Percentiles rank a stretch among this genome's conserved stretches.
These are phyloP conservation scores for Morone saxatilis DNA, from an alignment of 2,113 vertebrate species.

Conservation along the genomic window DNA sequence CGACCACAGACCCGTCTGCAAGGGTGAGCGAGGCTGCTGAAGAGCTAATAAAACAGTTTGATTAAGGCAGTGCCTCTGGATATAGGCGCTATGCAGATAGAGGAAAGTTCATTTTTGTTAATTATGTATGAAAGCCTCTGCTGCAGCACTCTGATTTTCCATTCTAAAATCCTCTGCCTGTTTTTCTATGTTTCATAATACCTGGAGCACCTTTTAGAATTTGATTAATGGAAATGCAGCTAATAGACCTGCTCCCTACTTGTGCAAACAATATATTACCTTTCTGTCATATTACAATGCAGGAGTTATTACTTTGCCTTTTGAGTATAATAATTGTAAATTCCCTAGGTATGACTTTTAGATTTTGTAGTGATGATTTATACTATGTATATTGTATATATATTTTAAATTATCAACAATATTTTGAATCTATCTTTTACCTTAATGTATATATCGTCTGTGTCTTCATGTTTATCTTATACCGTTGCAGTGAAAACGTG, in stretches of 20 bases:
- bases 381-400: not conserved
- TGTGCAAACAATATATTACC: conserved; percentile 70
- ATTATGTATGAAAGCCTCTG: conserved; percentile 77
- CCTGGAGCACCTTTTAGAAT: conserved; percentile 71
- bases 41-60: conserved; percentile 77
- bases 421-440: not conserved
- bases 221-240: conserved; percentile 75
- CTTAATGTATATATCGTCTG: not conserved
- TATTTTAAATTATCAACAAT: not conserved
- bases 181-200: conserved; percentile 69
- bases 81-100: conserved; percentile 70
- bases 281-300: conserved; percentile 61
- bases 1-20: conserved; percentile 96
- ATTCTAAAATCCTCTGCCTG: conserved; percentile 54
- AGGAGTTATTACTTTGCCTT: conserved; percentile 52
- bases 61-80: conserved; percentile 77
- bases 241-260: conserved; percentile 65
- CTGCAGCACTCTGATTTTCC: conserved; percentile 56
- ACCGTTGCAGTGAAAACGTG: conserved; percentile 86
- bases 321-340: conserved; percentile 46
- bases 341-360: not conserved
- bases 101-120: conserved; percentile 76
- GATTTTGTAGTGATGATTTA: conserved; percentile 61
- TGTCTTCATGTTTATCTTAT: not conserved
- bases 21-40: conserved; percentile 87